Percentiles rank a stretch among this genome's conserved stretches.
Conservation (phyloP, 2,113 vertebrate species). For the Atrichornis clamosus region DNA sequence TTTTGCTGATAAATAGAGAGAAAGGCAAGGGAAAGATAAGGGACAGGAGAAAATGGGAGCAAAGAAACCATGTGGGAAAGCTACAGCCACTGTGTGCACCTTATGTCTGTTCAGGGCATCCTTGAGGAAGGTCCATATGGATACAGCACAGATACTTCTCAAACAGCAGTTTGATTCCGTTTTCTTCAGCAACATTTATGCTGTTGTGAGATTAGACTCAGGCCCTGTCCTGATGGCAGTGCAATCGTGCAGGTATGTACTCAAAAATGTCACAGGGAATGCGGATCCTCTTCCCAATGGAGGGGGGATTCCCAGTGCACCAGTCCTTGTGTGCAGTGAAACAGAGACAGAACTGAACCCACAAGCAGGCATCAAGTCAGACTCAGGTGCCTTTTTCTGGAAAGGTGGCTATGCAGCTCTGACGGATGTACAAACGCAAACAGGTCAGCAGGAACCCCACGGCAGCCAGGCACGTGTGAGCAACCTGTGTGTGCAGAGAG, state of each 20-base stretch:
- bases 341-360: neutral
- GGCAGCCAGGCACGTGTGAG: neutral
- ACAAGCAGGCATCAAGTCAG: accelerated
- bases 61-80: neutral
- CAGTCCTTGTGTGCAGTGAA: neutral
- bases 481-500: too few relatives aligned
- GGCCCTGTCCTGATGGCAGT: neutral
- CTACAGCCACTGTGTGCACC: neutral
- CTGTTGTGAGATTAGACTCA: neutral
- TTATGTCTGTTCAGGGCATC: neutral
- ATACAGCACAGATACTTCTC: neutral
- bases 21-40: neutral
- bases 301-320: accelerated
- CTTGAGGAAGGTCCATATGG: neutral
- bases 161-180: neutral
- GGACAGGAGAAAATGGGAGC: neutral
- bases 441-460: neutral
- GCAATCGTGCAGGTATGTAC: neutral
- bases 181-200: neutral
- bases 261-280: neutral
- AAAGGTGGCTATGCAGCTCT: neutral
- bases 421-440: neutral
- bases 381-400: neutral
- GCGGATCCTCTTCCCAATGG: neutral
- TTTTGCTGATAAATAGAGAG: neutral